Evolutionary conservation across 1,140 invertebrate genomes (phyloP), one percentile per base, ranked within the genome.

Genomic region (Saccostrea cuccullata): DNA sequence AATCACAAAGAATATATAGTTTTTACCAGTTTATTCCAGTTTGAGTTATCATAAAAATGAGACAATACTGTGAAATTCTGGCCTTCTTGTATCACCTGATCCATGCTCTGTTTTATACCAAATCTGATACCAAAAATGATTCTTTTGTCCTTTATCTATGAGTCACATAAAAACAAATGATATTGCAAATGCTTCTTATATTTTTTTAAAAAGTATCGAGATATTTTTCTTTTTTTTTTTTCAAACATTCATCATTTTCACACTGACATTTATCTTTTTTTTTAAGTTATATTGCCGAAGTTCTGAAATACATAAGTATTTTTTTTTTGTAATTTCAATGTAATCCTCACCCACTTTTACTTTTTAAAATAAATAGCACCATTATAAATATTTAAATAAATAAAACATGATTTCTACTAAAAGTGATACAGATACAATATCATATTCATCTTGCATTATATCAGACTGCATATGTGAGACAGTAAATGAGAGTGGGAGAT

Each of bases 381-480:
- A 77, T 15, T 77, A 77, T 77, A 77, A 77, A 77, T 77, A 77
- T 77, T 3, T 77, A 15, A 77, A 77, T 77, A 77, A 77, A 77
- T 77, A 77, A 77, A 77, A 47, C 47, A 40, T 77, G 70, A 77
- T 77, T 77, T 77, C 70, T 9, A 47, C 47, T 77, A 77, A 77
- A 77, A 15, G 15, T 77, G 13, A 77, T 30, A 77, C 26, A 77
- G 23, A 77, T 77, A 26, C 26, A 77, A 23, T 23, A 23, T 73
- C 13, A 73, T 13, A 13, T 15, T 73, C 67, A 23, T 8, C 26
- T 73, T 30, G 23, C 23, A 73, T 23, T 73, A 40, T 30, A 40
- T 64, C 58, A 30, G 0, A 12, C 26, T 30, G 15, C 23, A 15
- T 26, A 26, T 77, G 30, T 30, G 70, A 77, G 70, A 77, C 70